These are phyloP conservation scores for Gisinianus flammeolus DNA, from an alignment of 2,888 invertebrate species.

Conservation along the genomic window DNA sequence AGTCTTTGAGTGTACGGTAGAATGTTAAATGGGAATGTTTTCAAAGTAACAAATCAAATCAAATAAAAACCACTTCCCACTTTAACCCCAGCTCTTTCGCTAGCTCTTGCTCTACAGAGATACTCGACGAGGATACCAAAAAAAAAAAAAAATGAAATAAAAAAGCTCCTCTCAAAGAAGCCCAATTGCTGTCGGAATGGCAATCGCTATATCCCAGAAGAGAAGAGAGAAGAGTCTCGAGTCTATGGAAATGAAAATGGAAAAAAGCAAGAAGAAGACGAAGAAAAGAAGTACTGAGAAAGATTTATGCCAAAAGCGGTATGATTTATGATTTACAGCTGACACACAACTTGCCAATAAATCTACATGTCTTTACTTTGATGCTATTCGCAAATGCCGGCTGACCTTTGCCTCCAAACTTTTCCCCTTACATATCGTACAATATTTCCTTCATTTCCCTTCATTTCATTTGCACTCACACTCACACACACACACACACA, in stretches of 20 bases:
- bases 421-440: not conserved
- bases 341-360: conserved; percentile 41
- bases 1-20: not conserved
- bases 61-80: conserved; percentile 28
- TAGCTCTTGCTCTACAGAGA: too few species aligned
- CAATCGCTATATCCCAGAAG: conserved; percentile 24
- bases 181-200: too few species aligned
- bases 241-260: too few species aligned
- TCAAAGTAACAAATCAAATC: conserved; percentile 24
- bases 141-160: too few species aligned
- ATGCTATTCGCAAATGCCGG: conserved; percentile 33
- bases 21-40: conserved; percentile 25
- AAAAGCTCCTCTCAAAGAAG: too few species aligned
- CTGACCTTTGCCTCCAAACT: conserved; percentile 13
- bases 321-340: conserved; percentile 41
- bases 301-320: conserved; percentile 38
- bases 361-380: conserved; percentile 37
- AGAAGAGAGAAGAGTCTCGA: too few species aligned
- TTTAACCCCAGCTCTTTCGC: conserved; percentile 21
- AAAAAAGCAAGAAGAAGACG: too few species aligned
- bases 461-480: too few species aligned
- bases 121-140: too few species aligned
- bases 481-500: too few species aligned
- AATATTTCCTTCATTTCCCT: too few species aligned
- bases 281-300: conserved; percentile 23